Percentiles rank a stretch among this genome's conserved stretches.
Evolutionary conservation across 2,113 vertebrate genomes (phyloP).

Genomic region (Tiliqua scincoides): DNA sequence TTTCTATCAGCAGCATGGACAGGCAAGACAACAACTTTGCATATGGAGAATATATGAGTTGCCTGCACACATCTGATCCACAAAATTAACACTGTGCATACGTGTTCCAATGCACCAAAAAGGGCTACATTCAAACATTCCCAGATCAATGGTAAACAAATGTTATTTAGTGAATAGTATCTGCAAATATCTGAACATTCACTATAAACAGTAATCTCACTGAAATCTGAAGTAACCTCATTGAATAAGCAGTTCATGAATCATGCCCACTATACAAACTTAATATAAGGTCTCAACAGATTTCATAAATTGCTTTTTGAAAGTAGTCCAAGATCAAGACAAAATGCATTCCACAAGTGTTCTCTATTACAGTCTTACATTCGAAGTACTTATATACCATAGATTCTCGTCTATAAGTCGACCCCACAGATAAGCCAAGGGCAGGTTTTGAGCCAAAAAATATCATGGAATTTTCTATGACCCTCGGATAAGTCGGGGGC

Average conservation of each 20-base stretch:
- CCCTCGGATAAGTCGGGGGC: too few species aligned
- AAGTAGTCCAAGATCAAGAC: neutral
- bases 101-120: neutral
- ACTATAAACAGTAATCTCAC: neutral
- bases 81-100: neutral
- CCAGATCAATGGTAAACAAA: slow-evolving; percentile 16
- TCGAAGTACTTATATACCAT: neutral
- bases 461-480: too few species aligned
- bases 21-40: neutral
- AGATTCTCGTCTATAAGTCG: too few species aligned
- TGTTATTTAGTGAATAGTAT: neutral
- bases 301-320: neutral
- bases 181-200: slow-evolving; percentile 1
- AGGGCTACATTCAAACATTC: rapidly evolving
- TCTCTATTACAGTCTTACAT: neutral
- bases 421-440: too few species aligned
- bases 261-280: neutral
- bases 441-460: too few species aligned
- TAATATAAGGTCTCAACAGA: neutral
- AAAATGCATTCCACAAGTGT: neutral
- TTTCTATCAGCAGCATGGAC: neutral
- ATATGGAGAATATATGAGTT: neutral
- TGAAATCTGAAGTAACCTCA: neutral
- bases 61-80: neutral
- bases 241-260: slow-evolving; percentile 4